Percentiles rank a stretch among this genome's conserved stretches.
Evolutionary conservation across 2,797 vertebrate genomes (phyloP).

Genomic region (Falco berigora): DNA sequence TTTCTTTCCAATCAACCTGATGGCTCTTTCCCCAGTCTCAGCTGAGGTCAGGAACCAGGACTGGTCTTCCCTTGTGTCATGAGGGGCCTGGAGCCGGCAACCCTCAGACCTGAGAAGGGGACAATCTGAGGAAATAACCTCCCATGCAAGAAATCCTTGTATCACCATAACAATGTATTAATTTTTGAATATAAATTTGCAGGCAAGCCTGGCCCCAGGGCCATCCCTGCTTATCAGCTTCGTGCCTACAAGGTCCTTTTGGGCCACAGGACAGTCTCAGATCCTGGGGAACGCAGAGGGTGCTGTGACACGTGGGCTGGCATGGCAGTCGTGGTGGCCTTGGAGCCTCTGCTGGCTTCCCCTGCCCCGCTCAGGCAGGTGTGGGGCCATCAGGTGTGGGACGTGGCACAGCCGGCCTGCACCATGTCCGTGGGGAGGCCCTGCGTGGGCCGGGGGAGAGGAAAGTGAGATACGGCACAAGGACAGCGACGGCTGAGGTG

Average conservation of each 20-base stretch:
- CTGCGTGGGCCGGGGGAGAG: accelerated
- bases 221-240: not conserved
- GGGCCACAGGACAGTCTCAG: not conserved
- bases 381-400: not conserved
- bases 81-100: not conserved
- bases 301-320: accelerated
- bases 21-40: not conserved
- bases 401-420: accelerated
- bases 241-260: not conserved
- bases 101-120: not conserved
- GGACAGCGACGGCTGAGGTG: not conserved
- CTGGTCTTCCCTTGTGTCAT: accelerated
- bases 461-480: no score
- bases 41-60: not conserved
- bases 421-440: not conserved
- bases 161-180: not conserved
- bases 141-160: not conserved
- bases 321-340: not conserved
- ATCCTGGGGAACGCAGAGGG: not conserved
- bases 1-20: not conserved
- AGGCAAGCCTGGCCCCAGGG: not conserved
- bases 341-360: not conserved
- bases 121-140: not conserved
- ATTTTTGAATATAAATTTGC: not conserved
- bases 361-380: not conserved